Base-by-base conservation (phyloP, 2,113 vertebrate genomes). In the Macquaria ambigua region DNA sequence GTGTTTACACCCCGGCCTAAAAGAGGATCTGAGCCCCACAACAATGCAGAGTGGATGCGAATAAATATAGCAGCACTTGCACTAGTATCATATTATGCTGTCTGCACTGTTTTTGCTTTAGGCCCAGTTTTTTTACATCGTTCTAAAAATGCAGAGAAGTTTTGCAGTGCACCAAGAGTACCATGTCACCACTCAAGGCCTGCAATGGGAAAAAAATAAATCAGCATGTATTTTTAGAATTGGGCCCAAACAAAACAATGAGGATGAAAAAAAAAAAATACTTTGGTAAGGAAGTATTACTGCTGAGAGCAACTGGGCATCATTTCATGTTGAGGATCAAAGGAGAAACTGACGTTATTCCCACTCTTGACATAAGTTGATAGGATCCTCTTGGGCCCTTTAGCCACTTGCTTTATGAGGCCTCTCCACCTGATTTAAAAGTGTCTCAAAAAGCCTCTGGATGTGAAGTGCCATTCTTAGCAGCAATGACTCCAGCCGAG, bases 1-100 rank as follows among this genome's bases (percentile, higher is more conserved):
- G 77, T 92, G 88, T 92, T 90, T 91, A 89, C 88, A 90, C 81
- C 71, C 77, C 34, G 2, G 46, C 87, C 88, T 63, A 78, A 81
- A 91, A 84, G 69, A 69, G 56, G 39, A 82, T 91, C 50, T 59
- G 74, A 85, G 85, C 75, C 64, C 31, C 56, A 64, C 87, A 77
- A 93, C 85, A 84, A 88, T 63, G 84, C 86, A 85, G 82, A 88
- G 83, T 70, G 79, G 79, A 85, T 82, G 68, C 0, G 28, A 89
- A 81, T 87, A 89, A 73, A 92, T 91, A 89, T 92, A 92, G 92
- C 79, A 83, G 83, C 76, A 74, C 83, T 81, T 73, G 83, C 2
- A 11, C 87, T 85, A 82, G 83, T 90, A 82, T 92, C 89, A 78
- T 84, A 91, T 92, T 93, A 82, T 91, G 88, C 90, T 89, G 87